These are phyloP conservation scores for Drosophila ezoana DNA, from an alignment of 2,888 invertebrate genomes.

Conservation along the genomic window DNA sequence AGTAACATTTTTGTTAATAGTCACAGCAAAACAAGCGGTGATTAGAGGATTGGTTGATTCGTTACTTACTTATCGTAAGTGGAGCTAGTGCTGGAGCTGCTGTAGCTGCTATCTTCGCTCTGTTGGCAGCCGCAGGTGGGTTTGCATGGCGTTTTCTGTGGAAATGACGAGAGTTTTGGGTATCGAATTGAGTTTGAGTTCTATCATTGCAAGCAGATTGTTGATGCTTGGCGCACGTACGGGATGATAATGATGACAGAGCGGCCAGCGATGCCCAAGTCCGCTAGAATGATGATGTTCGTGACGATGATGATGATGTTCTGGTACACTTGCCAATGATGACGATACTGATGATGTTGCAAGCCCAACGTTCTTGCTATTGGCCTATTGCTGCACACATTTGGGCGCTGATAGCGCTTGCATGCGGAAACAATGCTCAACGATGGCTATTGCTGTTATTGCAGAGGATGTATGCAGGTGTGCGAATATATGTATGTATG, in stretches of 20 bases:
- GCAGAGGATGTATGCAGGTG: slow-evolving; percentile 22
- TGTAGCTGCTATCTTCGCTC: slow-evolving; percentile 51
- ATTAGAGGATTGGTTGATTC: neutral
- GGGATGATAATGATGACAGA: slow-evolving; percentile 57
- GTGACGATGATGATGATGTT: slow-evolving; percentile 33
- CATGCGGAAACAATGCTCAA: slow-evolving; percentile 48
- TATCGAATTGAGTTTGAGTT: slow-evolving; percentile 51
- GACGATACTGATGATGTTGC: slow-evolving; percentile 39
- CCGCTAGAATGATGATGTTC: slow-evolving; percentile 12
- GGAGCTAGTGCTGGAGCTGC: slow-evolving; percentile 42
- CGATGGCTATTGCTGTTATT: slow-evolving; percentile 1
- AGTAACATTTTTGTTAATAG: neutral
- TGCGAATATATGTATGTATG: slow-evolving; percentile 1
- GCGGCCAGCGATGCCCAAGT: slow-evolving; percentile 12
- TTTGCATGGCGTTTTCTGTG: slow-evolving; percentile 69
- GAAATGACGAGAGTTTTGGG: slow-evolving; percentile 39
- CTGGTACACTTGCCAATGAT: slow-evolving; percentile 19
- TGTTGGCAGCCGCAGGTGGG: slow-evolving; percentile 65
- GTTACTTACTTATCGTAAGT: slow-evolving; percentile 57
- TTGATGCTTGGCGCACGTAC: slow-evolving; percentile 64
- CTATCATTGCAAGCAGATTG: slow-evolving; percentile 40
- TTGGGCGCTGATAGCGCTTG: slow-evolving; percentile 36
- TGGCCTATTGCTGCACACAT: slow-evolving; percentile 37
- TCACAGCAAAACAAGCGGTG: too few species aligned
- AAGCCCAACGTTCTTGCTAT: slow-evolving; percentile 35